Evolutionary conservation across 2,113 vertebrate genomes (phyloP).

Genomic region (Cephalopholis sonnerati): DNA sequence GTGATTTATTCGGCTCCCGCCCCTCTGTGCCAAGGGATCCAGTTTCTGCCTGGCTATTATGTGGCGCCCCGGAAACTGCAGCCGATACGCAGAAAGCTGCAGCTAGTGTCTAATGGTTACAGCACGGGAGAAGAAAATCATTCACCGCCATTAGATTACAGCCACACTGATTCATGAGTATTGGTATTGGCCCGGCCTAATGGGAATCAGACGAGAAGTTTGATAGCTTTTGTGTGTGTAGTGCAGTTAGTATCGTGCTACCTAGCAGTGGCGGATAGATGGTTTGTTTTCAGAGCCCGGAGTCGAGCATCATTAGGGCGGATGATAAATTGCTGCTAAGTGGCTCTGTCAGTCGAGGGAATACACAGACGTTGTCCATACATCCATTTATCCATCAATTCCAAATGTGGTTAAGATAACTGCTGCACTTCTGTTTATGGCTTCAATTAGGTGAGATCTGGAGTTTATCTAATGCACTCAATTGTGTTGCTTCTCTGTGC

Average conservation of each 20-base stretch:
- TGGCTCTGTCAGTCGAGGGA: slow-evolving; percentile 70
- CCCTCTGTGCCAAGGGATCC: slow-evolving; percentile 74
- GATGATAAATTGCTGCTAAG: slow-evolving; percentile 77
- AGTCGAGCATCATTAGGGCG: slow-evolving; percentile 62
- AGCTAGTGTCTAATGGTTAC: slow-evolving; percentile 86
- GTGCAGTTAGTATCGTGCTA: slow-evolving; percentile 59
- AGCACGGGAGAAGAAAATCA: slow-evolving; percentile 82
- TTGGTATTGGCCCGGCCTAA: slow-evolving; percentile 74
- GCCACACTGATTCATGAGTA: slow-evolving; percentile 83
- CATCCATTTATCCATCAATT: slow-evolving; percentile 66
- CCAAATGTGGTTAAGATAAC: slow-evolving; percentile 73
- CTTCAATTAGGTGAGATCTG: slow-evolving; percentile 68
- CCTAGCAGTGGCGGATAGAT: slow-evolving; percentile 50
- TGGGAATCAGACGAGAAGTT: slow-evolving; percentile 77
- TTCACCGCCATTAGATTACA: slow-evolving; percentile 86
- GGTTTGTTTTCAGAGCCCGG: slow-evolving; percentile 65
- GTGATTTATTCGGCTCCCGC: slow-evolving; percentile 75
- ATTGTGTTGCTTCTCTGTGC: background rate
- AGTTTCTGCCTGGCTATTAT: slow-evolving; percentile 81
- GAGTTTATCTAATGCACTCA: slow-evolving; percentile 59
- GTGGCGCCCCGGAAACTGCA: slow-evolving; percentile 83
- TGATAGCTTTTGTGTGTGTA: slow-evolving; percentile 72
- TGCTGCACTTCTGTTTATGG: slow-evolving; percentile 73
- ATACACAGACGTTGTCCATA: slow-evolving; percentile 61
- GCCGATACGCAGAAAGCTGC: slow-evolving; percentile 67